Evolutionary conservation across 1,140 invertebrate genomes (phyloP).

Genomic region (Mactra quadrangularis): DNA sequence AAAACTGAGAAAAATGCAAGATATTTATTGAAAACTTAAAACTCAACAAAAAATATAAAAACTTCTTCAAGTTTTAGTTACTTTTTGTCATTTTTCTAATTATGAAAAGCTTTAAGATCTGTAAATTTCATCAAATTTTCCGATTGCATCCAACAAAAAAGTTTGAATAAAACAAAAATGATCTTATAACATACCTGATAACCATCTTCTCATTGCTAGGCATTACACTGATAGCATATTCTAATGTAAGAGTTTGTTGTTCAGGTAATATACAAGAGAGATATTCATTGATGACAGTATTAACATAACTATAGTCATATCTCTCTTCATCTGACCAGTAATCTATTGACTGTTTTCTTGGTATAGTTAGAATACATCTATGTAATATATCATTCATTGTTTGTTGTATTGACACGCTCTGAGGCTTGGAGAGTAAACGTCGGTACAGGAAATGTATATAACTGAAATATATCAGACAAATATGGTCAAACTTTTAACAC

Average conservation of each 20-base stretch:
- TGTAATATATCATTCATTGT: slow-evolving; percentile 41
- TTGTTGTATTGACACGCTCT: background rate
- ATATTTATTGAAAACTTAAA: no score
- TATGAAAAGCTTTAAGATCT: no score
- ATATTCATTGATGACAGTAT: slow-evolving; percentile 21
- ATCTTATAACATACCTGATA: slow-evolving; percentile 30
- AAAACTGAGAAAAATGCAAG: no score
- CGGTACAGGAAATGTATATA: slow-evolving; percentile 46
- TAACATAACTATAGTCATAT: slow-evolving; percentile 39
- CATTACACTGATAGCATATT: slow-evolving; percentile 39
- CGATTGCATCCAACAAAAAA: no score
- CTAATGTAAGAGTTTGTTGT: slow-evolving; percentile 14
- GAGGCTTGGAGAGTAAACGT: background rate
- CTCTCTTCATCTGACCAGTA: slow-evolving; percentile 14
- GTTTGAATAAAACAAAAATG: no score
- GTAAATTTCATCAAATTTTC: no score
- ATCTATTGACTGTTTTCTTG: background rate
- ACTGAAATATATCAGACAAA: slow-evolving; percentile 3
- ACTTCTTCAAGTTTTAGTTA: no score
- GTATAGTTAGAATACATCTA: slow-evolving; percentile 38
- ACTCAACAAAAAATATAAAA: no score
- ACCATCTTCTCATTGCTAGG: slow-evolving; percentile 35
- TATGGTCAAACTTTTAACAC: no score
- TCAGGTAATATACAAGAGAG: slow-evolving; percentile 38
- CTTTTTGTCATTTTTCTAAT: no score